Evolutionary conservation across 2,888 invertebrate genomes (phyloP), one percentile per base, ranked within the genome.

Genomic region (Cryptocheilus praepositus): DNA sequence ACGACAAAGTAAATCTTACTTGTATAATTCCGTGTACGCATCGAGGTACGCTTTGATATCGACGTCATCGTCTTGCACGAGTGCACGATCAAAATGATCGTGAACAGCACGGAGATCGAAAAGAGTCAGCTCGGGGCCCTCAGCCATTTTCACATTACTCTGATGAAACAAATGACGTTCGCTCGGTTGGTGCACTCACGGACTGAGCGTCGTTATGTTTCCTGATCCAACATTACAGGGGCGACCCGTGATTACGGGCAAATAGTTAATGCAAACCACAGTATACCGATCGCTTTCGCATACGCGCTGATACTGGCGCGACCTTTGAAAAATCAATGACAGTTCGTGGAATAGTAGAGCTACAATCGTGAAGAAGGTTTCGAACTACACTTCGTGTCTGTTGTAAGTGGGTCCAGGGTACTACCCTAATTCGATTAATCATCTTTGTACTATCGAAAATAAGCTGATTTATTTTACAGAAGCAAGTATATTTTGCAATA

Each of bases 11-110:
- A 89, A 91, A 90, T 89, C 92, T 91, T 90, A 96, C 96, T 95
- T 96, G 86, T 94, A 94, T 61, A 96, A 91, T 89, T 96, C 96
- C 84, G 93, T 93, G 87, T 94, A 96, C 66, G 94, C 95, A 70
- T 93, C 92, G 60, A 96, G 91, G 85, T 96, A 96, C 49, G 92
- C 91, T 76, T 93, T 92, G 81, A 96, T 89, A 55, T 92, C 89
- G 8, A 96, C 91, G 86, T 96, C 95, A 77, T 94, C 94, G 22
- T 93, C 92, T 61, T 93, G 93, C 73, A 92, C 89, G 5, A 95
- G 88, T 62, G 94, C 91, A 55, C 91, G 90, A 83, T 92, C 91
- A 84, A 95, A 95, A 81, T 92, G 90, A 85, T 93, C 92, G 65
- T 93, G 90, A 0, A 93, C 93, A 55, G 89, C 86, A 74, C 90